A percentile compares a stretch with the other conserved stretches of the same genome.
These are phyloP conservation scores for Linyphia triangularis DNA, from an alignment of 2,888 invertebrate genomes.

Conservation along the genomic window DNA sequence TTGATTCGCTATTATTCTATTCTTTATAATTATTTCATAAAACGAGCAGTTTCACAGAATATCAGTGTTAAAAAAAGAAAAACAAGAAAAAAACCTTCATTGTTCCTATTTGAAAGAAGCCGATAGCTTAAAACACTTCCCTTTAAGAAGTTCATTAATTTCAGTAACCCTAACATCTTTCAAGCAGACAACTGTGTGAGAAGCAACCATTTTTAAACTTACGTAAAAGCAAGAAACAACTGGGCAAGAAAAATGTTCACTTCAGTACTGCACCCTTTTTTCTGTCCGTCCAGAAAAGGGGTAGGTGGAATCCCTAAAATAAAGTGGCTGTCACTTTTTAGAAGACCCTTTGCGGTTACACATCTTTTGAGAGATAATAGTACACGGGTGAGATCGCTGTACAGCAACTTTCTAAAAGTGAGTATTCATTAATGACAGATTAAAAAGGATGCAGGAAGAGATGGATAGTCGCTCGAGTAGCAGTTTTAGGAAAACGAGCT, in stretches of 20 bases:
- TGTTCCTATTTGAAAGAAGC: not conserved
- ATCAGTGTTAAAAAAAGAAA: too few species aligned
- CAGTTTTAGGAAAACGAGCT: not conserved
- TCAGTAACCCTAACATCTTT: not conserved
- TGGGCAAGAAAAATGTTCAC: slow-evolving; percentile 43
- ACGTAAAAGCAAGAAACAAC: not conserved
- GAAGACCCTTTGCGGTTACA: slow-evolving; percentile 26
- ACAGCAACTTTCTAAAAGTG: slow-evolving; percentile 5
- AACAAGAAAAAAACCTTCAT: not conserved
- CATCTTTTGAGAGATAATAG: slow-evolving; percentile 31
- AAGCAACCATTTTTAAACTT: not conserved
- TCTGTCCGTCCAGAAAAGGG: slow-evolving; percentile 33
- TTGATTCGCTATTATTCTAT: too few species aligned
- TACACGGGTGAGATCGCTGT: not conserved
- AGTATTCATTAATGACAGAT: slow-evolving; percentile 33
- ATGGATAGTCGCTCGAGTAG: not conserved
- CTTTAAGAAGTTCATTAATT: not conserved
- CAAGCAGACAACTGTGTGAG: slow-evolving; percentile 10
- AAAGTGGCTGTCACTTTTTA: slow-evolving; percentile 44
- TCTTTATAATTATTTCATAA: too few species aligned
- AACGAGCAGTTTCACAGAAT: too few species aligned
- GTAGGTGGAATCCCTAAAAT: not conserved
- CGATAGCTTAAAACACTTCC: not conserved
- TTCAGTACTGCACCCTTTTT: slow-evolving; percentile 44
- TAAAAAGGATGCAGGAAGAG: not conserved